phyloP scores from a whole-genome alignment of 2,113 vertebrate species.

The Cyanocitta stelleri region DNA sequence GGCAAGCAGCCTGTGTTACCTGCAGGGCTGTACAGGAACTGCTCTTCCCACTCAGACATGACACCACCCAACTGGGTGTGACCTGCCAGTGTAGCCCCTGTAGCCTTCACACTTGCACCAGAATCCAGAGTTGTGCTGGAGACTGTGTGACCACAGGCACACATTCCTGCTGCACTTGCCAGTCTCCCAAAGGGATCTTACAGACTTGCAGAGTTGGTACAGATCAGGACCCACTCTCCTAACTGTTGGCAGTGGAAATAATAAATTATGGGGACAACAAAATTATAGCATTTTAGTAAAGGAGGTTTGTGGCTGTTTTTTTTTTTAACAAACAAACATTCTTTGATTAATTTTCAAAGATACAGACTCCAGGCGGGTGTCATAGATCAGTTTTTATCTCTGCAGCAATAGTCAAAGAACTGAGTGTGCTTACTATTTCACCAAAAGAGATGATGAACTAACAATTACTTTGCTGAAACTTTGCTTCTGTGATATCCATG shows the following conservation, averaged over 20 bases:
- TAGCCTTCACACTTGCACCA: not conserved
- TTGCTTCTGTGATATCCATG: not conserved
- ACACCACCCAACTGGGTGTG: not conserved
- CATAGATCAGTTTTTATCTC: not conserved
- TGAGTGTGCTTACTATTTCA: not conserved
- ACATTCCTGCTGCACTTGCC: not conserved
- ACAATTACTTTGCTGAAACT: not conserved
- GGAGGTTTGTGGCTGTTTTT: not conserved
- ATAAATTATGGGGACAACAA: not conserved
- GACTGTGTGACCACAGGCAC: not conserved
- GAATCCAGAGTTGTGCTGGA: not conserved
- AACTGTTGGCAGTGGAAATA: not conserved
- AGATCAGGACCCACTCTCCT: not conserved
- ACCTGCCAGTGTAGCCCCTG: not conserved
- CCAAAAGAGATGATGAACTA: not conserved
- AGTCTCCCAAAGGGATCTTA: not conserved
- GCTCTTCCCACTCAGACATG: not conserved
- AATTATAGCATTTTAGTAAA: not conserved
- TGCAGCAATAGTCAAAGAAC: not conserved
- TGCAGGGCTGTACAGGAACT: not conserved
- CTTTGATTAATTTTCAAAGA: not conserved
- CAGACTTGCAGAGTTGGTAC: not conserved
- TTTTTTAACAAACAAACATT: not conserved
- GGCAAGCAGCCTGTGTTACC: not conserved
- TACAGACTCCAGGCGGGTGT: not conserved